Evolutionary conservation across 2,113 vertebrate species (phyloP), one percentile per base, ranked within the genome.

Genomic region (Embiotoca jacksoni): DNA sequence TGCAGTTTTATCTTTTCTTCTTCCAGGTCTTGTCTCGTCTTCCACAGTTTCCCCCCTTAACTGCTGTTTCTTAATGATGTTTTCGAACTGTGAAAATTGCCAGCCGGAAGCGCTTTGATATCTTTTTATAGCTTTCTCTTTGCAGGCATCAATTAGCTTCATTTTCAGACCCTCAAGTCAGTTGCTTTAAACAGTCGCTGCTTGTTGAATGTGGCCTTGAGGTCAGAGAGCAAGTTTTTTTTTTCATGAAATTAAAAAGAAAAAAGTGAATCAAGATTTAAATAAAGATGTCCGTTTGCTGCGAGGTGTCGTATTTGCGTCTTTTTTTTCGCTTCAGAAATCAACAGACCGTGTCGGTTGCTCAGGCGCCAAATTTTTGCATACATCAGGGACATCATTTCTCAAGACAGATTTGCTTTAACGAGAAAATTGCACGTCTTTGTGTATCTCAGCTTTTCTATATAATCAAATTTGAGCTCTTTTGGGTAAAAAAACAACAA

Each of bases 61-160:
- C 32, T 23, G 14, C 37, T 50, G 16, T 57, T 56, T 46, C 36
- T 60, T 60, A 41, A 41, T 44, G 39, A 46, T 32, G 33, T 69
- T 69, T 57, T 44, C 33, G 6, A 70, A 47, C 31, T 15, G 39
- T 62, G 59, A 23, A 62, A 62, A 14, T 14, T 44, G 16, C 39
- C 13, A 58, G 16, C 36, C 50, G 36, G 32, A 39, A 39, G n/a
- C n/a, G 41, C 46, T 60, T 72, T 23, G 47, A 32, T 58, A 47
- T 72, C 44, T 37, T 49, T 62, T 50, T 39, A 11, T 39, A 37
- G 33, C 11, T 33, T 59, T 60, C 33, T 2, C 14, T 60, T 58
- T 60, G 5, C 16, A 47, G 6, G 7, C 23, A 60, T 32, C 41
- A 37, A 3, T 30, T 50, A 30, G 16, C 56, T 58, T 50, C 23